Base-by-base conservation (phyloP, 2,888 invertebrate genomes). In the Acleris holmiana region DNA sequence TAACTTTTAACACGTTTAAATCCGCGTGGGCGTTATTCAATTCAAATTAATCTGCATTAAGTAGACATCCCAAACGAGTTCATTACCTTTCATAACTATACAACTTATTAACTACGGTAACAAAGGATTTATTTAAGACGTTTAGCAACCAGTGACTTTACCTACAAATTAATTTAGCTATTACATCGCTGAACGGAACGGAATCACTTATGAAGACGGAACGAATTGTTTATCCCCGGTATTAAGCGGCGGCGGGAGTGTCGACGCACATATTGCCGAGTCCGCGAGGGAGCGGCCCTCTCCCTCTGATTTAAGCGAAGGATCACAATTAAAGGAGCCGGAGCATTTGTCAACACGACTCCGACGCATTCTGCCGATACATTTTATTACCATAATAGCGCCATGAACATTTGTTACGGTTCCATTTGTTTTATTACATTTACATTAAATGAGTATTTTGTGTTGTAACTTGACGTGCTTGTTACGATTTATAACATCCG, bases 211-310 rank as follows among this genome's bases (percentile, higher is more conserved):
- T 83, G 83, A 84, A 84, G 76, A 82, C 82, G 86, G 80, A 85
- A 85, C 89, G 80, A 89, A 91, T 90, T 83, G 84, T 84, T 89
- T 88, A 88, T 84, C 81, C 77, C 81, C 78, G 83, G 83, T 79
- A 86, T 88, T 85, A 86, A 84, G 79, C 79, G 79, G 78, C 78
- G 76, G 77, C 83, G 76, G 76, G 79, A 81, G 82, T 82, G 82
- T 79, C 78, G 81, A 81, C 83, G 85, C 81, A 84, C 85, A 85
- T 86, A 88, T 85, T 84, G 84, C 78, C 74, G 76, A 76, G 73
- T 77, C 81, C 76, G 78, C 71, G 71, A 73, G 76, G 76, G 76
- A 75, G 72, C 71, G 70, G 71, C 75, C 72, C 72, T 77, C 44
- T 17, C 78, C 72, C 75, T 74, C 74, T 75, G 76, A 80, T 81